A percentile compares a stretch with the other conserved stretches of the same genome.
Evolutionary conservation across 2,797 vertebrate species (phyloP).

Genomic region (Mus minutoides): DNA sequence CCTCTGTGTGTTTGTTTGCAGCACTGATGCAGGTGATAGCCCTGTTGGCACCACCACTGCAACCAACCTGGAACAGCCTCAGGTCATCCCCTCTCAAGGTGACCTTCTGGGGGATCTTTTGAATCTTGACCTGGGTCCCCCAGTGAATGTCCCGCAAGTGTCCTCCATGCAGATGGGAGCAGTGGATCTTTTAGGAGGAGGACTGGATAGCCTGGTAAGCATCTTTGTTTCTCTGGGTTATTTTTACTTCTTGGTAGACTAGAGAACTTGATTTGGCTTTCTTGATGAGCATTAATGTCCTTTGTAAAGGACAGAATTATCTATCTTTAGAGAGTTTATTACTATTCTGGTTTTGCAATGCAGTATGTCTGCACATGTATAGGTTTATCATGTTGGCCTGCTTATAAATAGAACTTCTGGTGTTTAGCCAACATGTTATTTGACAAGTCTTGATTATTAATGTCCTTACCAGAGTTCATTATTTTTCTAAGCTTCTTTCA

Average conservation of each 20-base stretch:
- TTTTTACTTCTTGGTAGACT: conserved; percentile 71
- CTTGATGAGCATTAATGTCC: conserved; percentile 32
- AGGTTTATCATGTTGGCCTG: conserved; percentile 48
- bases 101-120: conserved; percentile 97
- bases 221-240: conserved; percentile 16
- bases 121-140: conserved; percentile 97
- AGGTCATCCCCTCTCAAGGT: conserved; percentile 97
- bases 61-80: conserved; percentile 93
- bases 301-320: conserved; percentile 71
- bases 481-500: neutral
- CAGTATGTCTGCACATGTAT: neutral
- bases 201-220: conserved; percentile 97
- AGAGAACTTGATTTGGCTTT: conserved; percentile 65
- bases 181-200: conserved; percentile 97
- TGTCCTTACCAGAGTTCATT: conserved; percentile 66
- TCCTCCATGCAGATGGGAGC: conserved; percentile 98
- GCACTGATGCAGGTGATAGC: conserved; percentile 96
- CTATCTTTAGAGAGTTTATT: conserved; percentile 50
- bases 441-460: neutral
- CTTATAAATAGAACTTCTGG: conserved; percentile 54
- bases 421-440: conserved; percentile 50
- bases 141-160: conserved; percentile 96
- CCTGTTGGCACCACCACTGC: conserved; percentile 92
- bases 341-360: neutral
- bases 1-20: conserved; percentile 74